phyloP scores from a whole-genome alignment of 1,140 invertebrate genomes.

The Steinernema feltiae region DNA sequence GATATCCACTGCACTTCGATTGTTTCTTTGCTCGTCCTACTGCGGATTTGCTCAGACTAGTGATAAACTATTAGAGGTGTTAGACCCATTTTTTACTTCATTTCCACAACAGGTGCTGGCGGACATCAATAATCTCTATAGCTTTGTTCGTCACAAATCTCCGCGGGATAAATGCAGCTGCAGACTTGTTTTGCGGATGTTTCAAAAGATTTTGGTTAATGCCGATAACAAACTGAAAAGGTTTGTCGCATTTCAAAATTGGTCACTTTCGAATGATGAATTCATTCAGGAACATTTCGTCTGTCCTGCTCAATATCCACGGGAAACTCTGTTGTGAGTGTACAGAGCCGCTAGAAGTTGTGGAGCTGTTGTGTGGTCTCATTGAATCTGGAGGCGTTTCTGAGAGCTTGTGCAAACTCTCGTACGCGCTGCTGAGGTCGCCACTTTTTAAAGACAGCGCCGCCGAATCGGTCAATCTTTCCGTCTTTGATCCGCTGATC shows the following conservation, averaged over 20 bases:
- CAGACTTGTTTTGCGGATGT: neutral
- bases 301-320: neutral
- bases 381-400: neutral
- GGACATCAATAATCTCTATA: neutral
- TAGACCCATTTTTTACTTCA: no score
- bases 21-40: neutral
- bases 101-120: no score
- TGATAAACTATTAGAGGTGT: no score
- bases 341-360: neutral
- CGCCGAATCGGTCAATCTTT: neutral
- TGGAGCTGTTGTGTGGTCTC: neutral
- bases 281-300: neutral
- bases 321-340: neutral
- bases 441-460: neutral
- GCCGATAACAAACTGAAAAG: neutral
- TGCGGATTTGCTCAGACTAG: neutral
- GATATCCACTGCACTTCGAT: neutral
- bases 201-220: neutral
- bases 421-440: no score
- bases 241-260: no score
- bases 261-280: neutral
- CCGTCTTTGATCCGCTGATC: neutral
- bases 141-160: neutral
- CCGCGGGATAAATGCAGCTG: neutral
- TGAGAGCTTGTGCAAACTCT: neutral